Percentiles rank a stretch among this genome's conserved stretches.
Evolutionary conservation across 2,797 vertebrate genomes (phyloP).

Genomic region (Xyrichtys novacula): DNA sequence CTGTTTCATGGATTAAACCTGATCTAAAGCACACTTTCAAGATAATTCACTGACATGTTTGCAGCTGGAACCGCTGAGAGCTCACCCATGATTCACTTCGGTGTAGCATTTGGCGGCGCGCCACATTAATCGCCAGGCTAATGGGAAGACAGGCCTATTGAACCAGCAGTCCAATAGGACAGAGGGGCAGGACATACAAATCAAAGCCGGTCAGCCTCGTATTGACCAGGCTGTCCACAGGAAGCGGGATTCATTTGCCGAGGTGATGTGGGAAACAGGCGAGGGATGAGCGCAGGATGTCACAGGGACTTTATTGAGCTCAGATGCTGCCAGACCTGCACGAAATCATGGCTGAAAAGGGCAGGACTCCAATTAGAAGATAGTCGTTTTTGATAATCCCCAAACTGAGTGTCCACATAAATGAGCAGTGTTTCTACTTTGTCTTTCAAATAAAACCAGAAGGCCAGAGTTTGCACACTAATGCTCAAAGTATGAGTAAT

Average conservation of each 20-base stretch:
- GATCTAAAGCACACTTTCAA: slow-evolving; percentile 2
- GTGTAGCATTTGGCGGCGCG: slow-evolving; percentile 54
- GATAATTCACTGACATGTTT: slow-evolving; percentile 11
- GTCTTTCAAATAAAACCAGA: not conserved
- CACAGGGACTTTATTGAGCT: slow-evolving; percentile 42
- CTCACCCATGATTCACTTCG: slow-evolving; percentile 46
- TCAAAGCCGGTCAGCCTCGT: slow-evolving; percentile 70
- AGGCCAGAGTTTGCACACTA: not conserved
- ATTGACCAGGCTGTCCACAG: slow-evolving; percentile 75
- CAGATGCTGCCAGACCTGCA: slow-evolving; percentile 27
- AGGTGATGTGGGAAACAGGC: slow-evolving; percentile 43
- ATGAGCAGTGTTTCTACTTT: slow-evolving; percentile 9
- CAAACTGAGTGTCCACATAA: not conserved
- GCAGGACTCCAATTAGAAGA: slow-evolving; percentile 17
- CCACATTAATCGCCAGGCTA: slow-evolving; percentile 73
- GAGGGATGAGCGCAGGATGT: slow-evolving; percentile 37
- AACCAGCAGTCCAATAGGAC: slow-evolving; percentile 69
- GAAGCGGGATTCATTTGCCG: slow-evolving; percentile 65
- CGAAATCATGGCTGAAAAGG: slow-evolving; percentile 16
- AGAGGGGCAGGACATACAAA: slow-evolving; percentile 74
- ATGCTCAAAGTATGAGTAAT: not conserved
- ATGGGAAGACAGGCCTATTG: slow-evolving; percentile 77
- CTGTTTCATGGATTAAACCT: not conserved
- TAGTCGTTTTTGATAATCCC: slow-evolving; percentile 16
- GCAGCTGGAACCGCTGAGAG: slow-evolving; percentile 18